These are phyloP conservation scores for Stichopus horrens DNA, from an alignment of 53 echinoderm and acorn worm genomes.

Conservation along the genomic window DNA sequence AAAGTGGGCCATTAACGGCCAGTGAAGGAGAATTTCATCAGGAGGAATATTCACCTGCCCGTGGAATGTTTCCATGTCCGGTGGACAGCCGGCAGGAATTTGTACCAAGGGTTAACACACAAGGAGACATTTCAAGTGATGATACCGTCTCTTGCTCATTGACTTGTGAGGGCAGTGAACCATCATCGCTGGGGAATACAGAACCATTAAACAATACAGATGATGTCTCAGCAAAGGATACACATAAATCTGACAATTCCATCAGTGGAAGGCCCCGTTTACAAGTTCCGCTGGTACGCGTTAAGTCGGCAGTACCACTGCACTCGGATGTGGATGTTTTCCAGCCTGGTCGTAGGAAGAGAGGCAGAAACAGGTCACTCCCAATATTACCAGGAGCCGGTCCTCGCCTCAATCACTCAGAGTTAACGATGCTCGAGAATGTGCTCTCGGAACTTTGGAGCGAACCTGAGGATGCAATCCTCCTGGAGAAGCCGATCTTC, in stretches of 20 bases:
- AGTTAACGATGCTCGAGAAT: constrained; percentile 1
- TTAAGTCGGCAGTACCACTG: background rate
- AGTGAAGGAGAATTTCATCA: background rate
- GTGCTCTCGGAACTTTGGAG: background rate
- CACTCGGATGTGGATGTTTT: background rate
- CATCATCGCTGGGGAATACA: background rate
- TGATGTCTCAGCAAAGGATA: background rate
- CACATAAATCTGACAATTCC: background rate
- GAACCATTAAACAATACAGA: background rate
- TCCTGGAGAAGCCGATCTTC: background rate
- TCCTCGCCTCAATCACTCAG: background rate
- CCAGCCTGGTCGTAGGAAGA: background rate
- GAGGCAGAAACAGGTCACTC: background rate
- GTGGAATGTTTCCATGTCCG: background rate
- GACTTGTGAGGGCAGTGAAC: background rate
- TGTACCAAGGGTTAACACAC: background rate
- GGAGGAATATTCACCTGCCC: background rate
- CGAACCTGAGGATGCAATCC: background rate
- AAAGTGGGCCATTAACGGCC: background rate
- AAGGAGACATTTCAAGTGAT: background rate
- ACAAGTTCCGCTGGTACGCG: background rate
- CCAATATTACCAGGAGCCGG: background rate
- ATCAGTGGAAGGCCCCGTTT: background rate
- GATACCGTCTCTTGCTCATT: background rate
- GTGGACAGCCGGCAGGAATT: background rate